A percentile compares a stretch with the other conserved stretches of the same genome.
These are phyloP conservation scores for Cryptocheilus praepositus DNA, from an alignment of 2,888 invertebrate genomes.

Conservation along the genomic window DNA sequence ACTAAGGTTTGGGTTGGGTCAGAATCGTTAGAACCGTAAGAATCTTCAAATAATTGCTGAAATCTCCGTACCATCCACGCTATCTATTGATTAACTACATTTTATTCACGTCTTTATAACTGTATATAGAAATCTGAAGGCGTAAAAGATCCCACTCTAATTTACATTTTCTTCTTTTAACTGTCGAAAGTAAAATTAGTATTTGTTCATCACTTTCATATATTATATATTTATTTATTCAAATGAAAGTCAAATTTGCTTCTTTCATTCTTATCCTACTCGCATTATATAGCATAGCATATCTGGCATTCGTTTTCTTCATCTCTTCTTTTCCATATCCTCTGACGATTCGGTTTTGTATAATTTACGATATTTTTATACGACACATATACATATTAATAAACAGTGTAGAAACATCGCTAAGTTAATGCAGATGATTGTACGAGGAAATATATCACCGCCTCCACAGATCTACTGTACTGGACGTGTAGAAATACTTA, in stretches of 20 bases:
- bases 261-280: constrained; percentile 21
- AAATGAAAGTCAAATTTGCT: constrained; percentile 10
- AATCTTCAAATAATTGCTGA: constrained; percentile 6
- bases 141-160: neutral
- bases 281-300: constrained; percentile 21
- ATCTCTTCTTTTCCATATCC: constrained; percentile 13
- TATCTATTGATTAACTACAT: constrained; percentile 7
- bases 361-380: constrained; percentile 28
- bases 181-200: neutral
- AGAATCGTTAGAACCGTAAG: neutral
- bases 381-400: constrained; percentile 11
- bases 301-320: constrained; percentile 23
- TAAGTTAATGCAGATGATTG: neutral
- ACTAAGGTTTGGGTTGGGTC: constrained; percentile 13
- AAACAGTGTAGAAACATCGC: constrained; percentile 2
- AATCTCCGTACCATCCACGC: constrained; percentile 20
- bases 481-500: neutral
- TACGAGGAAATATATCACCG: neutral
- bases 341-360: constrained; percentile 11
- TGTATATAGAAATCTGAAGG: constrained; percentile 22
- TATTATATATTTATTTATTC: constrained; percentile 31
- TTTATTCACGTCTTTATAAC: constrained; percentile 13
- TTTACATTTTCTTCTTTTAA: neutral
- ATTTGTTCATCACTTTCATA: neutral
- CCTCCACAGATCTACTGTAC: neutral